A percentile compares a stretch with the other conserved stretches of the same genome.
Conservation (phyloP, 2,797 vertebrate species). For the Tauraco hartlaubi region DNA sequence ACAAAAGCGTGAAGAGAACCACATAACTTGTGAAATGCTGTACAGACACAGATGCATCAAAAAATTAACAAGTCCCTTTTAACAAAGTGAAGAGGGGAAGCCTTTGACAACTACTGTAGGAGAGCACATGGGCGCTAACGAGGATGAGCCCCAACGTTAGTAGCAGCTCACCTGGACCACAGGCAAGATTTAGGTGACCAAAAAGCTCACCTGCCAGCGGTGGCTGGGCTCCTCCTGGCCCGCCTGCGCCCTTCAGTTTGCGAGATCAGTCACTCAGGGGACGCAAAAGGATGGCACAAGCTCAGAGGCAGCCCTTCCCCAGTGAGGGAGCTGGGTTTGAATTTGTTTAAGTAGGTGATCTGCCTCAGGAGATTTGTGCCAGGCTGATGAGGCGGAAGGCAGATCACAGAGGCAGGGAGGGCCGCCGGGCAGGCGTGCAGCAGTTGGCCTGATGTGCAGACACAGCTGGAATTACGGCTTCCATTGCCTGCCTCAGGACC, state of each 20-base stretch:
- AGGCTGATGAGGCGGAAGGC: background rate
- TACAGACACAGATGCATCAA: background rate
- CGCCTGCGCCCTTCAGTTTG: background rate
- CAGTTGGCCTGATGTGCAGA: background rate
- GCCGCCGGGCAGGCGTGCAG: accelerated
- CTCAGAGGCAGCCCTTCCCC: background rate
- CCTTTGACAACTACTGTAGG: no score
- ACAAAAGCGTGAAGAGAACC: background rate
- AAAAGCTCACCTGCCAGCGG: background rate
- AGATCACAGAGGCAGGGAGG: background rate
- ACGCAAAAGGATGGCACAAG: background rate
- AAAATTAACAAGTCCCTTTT: background rate
- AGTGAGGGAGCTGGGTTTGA: background rate
- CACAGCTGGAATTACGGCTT: background rate
- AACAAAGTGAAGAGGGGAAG: background rate
- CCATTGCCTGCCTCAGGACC: background rate
- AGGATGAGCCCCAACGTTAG: background rate
- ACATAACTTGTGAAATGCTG: background rate
- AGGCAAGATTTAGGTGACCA: background rate
- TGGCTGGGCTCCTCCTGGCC: background rate
- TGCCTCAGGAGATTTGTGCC: background rate
- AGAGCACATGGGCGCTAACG: background rate
- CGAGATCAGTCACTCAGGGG: background rate
- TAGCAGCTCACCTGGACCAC: background rate
- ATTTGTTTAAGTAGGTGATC: background rate